Base-by-base conservation (phyloP, 1,140 invertebrate genomes). In the Thalassaphorura encarpata region DNA sequence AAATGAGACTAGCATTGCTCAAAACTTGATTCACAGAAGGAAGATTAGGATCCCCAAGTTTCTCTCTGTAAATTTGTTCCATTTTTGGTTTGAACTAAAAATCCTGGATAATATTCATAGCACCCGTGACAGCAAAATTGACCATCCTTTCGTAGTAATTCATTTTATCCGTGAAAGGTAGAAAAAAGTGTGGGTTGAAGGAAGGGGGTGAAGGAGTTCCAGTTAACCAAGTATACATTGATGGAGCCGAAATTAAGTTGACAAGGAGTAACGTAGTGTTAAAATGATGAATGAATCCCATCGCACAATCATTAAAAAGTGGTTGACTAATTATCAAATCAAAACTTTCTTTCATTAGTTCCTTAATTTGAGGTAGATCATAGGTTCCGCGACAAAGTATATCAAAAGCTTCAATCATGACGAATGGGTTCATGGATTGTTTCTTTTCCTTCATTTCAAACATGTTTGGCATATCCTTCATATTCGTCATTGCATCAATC, bases 321-420 rank as follows among this genome's bases (percentile, higher is more conserved):
- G 68, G 62, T 33, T 75, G 73, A 3, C 71, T 52, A 21, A 76
- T 66, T 0, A 76, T 70, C 1, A 74, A 51, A 64, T 76, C 75
- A 53, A 68, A 76, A 23, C 70, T 69, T 54, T 74, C 70, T 2
- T 54, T 33, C 2, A 36, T 13, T 18, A 61, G 19, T 1, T 6
- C 47, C 24, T 53, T 31, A 2, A 61, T 26, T 41, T 48, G 8
- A 1, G 42, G 42, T 13, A 50, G 21, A 31, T 52, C 52, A 21
- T 52, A 58, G 18, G 49, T 29, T 8, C 36, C 19, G 21, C 29
- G 16, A 42, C 55, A 54, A 19, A 19, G 16, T 39, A 33, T 13
- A 18, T 47, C 33, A 29, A 49, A 21, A 3, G 52, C 4, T 3
- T 19, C 40, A 26, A 46, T 4, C 43, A 50, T 39, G 8, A 52